Evolutionary conservation across 2,797 vertebrate genomes (phyloP), one percentile per base, ranked within the genome.

Genomic region (Sebastes oblongus): DNA sequence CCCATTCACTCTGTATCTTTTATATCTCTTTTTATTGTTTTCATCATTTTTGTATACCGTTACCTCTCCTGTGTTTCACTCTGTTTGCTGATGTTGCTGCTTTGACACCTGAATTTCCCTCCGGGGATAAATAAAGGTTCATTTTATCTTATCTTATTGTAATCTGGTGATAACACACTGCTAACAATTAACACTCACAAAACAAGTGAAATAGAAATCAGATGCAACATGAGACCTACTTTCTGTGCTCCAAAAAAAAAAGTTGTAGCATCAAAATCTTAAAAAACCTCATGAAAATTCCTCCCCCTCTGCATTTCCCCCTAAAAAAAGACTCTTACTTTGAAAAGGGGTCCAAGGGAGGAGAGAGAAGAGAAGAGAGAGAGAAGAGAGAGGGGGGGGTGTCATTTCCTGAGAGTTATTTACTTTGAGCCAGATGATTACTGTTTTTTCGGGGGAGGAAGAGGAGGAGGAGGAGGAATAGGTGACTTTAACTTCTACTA

Each of bases 401-500:
- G 94, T 95, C 94, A 94, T 97, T 98, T 98, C 96, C 97, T 97
- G 97, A 97, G 96, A 96, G 96, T 96, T 98, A 97, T 98, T 98
- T 97, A 98, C 97, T 97, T 94, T 96, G 94, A 96, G 96, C 95
- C 95, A 97, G 97, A 97, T 97, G 96, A 97, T 98, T 96, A 96
- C 95, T 97, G 91, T 96, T 96, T 96, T 94, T 78, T 30, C 14
- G 30, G 54, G 80, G 27, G 27, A 27, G 27, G 27, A 27, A 4
- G 27, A 27, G 27, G 27, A 27, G 5, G 20, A 16, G 8, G 59
- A 11, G 29, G 8, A 42, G 0, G 85, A 36, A 25, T 25, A 25
- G 25, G 25, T 25, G 25, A 25, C 24, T 24, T 36, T 36, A 13
- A 36, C 34, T 36, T 36, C 11, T 13, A 36, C 4, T 36, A 36